A percentile compares a stretch with the other conserved stretches of the same genome.
Conservation (phyloP, 2,113 vertebrate species). For the Microcebus lehilahytsara region DNA sequence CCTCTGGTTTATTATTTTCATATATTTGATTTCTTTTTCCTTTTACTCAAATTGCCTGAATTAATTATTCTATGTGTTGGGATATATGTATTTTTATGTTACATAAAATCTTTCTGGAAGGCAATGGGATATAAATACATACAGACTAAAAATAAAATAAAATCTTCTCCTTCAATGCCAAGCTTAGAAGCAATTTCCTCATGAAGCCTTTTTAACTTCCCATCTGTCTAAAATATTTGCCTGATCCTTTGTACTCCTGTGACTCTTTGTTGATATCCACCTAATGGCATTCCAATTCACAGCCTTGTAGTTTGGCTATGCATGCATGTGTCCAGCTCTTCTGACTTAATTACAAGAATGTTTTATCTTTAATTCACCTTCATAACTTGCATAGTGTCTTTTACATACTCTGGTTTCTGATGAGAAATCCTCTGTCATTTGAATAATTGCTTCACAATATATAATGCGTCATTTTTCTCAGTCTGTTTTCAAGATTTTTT, state of each 20-base stretch:
- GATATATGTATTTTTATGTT: conserved; percentile 21
- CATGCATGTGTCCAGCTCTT: background rate
- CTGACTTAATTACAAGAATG: background rate
- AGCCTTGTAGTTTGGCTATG: background rate
- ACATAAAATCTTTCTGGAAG: conserved; percentile 30
- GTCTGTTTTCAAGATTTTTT: conserved; percentile 24
- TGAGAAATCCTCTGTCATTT: background rate
- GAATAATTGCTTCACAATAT: background rate
- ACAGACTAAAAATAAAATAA: conserved; percentile 48
- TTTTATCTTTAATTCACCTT: background rate
- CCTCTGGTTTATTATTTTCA: background rate
- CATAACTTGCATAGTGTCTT: background rate
- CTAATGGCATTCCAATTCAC: background rate
- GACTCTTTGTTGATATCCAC: background rate
- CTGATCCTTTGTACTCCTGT: background rate
- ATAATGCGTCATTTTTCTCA: background rate
- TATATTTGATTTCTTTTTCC: background rate
- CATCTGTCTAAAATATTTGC: conserved; percentile 40
- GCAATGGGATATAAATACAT: conserved; percentile 26
- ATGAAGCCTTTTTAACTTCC: conserved; percentile 12
- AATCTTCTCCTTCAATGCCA: conserved; percentile 35
- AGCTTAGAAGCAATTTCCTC: conserved; percentile 53
- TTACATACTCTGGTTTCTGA: background rate
- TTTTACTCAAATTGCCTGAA: background rate
- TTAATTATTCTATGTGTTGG: conserved; percentile 16